phyloP scores from a whole-genome alignment of 2,888 invertebrate species.

The Chorisops tibialis region DNA sequence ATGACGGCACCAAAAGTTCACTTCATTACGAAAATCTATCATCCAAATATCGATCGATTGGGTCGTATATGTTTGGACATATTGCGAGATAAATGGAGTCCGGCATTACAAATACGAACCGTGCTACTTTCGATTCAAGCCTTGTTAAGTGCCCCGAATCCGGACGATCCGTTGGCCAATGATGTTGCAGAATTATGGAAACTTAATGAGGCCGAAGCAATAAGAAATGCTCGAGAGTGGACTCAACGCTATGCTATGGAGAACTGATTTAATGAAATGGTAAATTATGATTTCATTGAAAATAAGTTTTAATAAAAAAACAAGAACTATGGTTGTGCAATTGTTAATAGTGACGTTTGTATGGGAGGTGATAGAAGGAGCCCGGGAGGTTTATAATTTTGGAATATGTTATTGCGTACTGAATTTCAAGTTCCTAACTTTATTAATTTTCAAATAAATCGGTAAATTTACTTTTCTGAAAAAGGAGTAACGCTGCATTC shows the following conservation, averaged over 20 bases:
- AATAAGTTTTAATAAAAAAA: too few species aligned
- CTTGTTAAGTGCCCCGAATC: conserved; percentile 94
- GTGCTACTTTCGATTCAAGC: conserved; percentile 96
- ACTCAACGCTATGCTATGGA: conserved; percentile 89
- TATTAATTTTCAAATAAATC: too few species aligned
- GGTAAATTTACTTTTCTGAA: too few species aligned
- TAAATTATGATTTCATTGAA: too few species aligned
- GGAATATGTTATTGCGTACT: too few species aligned
- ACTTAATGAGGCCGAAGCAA: conserved; percentile 92
- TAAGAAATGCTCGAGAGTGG: conserved; percentile 90
- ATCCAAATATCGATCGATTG: conserved; percentile 98
- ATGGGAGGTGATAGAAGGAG: too few species aligned
- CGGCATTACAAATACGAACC: conserved; percentile 96
- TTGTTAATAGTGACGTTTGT: too few species aligned
- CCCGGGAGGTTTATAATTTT: too few species aligned
- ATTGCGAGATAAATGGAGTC: conserved; percentile 96
- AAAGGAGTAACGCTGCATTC: too few species aligned
- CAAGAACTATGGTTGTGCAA: too few species aligned
- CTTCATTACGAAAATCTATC: conserved; percentile 99
- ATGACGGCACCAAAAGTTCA: conserved; percentile 99
- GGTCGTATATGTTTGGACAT: conserved; percentile 98
- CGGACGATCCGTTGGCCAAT: conserved; percentile 94
- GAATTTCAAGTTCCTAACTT: too few species aligned
- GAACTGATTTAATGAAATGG: too few species aligned
- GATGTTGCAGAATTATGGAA: conserved; percentile 99